phyloP scores from a whole-genome alignment of 2,888 invertebrate genomes.

The Artemia sinica region DNA sequence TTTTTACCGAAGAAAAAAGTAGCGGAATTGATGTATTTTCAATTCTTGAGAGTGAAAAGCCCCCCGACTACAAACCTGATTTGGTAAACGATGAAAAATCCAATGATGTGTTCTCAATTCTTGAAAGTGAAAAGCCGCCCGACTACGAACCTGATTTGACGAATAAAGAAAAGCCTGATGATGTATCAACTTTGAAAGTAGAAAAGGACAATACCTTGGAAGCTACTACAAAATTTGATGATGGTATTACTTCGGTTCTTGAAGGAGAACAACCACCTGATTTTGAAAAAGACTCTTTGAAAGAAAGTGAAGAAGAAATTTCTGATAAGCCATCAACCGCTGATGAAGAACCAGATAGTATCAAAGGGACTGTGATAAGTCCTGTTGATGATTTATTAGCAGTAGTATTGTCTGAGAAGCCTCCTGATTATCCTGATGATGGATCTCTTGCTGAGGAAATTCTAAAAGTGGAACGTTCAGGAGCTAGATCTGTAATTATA shows the following conservation, averaged over 20 bases:
- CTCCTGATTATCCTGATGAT: neutral
- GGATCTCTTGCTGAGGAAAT: neutral
- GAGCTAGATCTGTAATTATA: neutral
- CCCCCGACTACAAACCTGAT: slow-evolving; percentile 1
- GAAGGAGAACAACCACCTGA: neutral
- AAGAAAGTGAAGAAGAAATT: neutral
- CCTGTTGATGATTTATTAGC: neutral
- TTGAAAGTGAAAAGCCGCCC: slow-evolving; percentile 9
- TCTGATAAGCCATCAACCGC: neutral
- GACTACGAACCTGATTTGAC: neutral
- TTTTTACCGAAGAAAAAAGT: too few species aligned
- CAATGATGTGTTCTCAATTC: neutral
- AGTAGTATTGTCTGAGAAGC: neutral
- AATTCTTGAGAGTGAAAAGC: neutral
- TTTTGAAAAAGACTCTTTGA: neutral
- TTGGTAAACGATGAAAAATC: neutral
- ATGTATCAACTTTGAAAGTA: neutral
- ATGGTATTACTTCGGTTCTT: neutral
- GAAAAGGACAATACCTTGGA: neutral
- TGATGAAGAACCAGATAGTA: neutral
- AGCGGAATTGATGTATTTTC: too few species aligned
- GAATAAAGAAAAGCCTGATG: neutral
- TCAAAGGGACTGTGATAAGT: too few species aligned
- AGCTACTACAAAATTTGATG: neutral
- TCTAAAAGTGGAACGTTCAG: neutral